Percentiles rank a stretch among this genome's conserved stretches.
These are phyloP conservation scores for Apoderus coryli DNA, from an alignment of 2,888 invertebrate species.

Conservation along the genomic window DNA sequence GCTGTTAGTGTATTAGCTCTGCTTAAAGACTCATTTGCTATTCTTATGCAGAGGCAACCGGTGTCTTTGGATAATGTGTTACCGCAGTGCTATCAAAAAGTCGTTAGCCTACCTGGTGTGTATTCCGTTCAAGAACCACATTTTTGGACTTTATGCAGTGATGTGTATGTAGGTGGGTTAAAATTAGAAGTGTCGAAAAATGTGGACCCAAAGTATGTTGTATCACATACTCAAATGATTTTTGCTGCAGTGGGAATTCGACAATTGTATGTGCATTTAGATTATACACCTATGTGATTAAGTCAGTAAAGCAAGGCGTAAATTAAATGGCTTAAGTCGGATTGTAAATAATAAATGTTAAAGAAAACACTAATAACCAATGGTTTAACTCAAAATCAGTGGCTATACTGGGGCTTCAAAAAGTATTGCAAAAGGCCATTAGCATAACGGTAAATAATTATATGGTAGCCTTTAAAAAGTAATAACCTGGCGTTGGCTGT, in stretches of 20 bases:
- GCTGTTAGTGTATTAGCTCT: conserved; percentile 73
- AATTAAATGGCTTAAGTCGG: no score
- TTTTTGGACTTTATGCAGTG: conserved; percentile 96
- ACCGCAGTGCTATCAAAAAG: conserved; percentile 79
- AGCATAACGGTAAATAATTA: no score
- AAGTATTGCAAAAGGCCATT: no score
- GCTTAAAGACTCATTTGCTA: conserved; percentile 73
- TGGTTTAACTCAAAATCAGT: no score
- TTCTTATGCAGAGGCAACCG: conserved; percentile 93
- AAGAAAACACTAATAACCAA: no score
- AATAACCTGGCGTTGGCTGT: no score
- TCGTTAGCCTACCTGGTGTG: conserved; percentile 82
- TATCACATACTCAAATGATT: conserved; percentile 86
- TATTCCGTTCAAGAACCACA: conserved; percentile 94
- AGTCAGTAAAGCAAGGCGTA: no score
- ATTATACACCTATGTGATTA: conserved; percentile 67
- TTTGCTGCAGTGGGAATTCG: conserved; percentile 85
- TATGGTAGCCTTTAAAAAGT: no score
- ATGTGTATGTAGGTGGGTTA: conserved; percentile 81
- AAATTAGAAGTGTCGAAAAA: conserved; percentile 91
- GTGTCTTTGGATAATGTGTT: conserved; percentile 62
- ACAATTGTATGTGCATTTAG: conserved; percentile 85
- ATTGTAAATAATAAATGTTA: no score
- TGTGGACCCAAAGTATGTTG: conserved; percentile 85
- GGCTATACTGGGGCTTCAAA: no score